Percentiles rank a stretch among this genome's conserved stretches.
phyloP scores from a whole-genome alignment of 2,888 invertebrate genomes.

The Ochropacha duplaris region DNA sequence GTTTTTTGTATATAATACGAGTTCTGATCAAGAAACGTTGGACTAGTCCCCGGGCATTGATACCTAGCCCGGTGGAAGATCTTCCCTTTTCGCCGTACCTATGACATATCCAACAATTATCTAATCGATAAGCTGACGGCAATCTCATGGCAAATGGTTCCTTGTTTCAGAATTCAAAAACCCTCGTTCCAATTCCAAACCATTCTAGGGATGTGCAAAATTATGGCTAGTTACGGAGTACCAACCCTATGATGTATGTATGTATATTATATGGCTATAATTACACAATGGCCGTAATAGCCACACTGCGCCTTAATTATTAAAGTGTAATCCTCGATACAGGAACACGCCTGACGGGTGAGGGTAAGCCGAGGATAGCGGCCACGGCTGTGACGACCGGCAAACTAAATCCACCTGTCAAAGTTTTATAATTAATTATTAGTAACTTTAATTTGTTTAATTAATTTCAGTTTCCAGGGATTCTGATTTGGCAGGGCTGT shows the following conservation, averaged over 20 bases:
- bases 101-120: too few species aligned
- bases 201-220: too few species aligned
- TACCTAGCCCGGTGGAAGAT: too few species aligned
- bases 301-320: slow-evolving; percentile 27
- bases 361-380: slow-evolving; percentile 22
- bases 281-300: background rate
- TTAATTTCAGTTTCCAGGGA: background rate
- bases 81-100: too few species aligned
- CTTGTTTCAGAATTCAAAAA: too few species aligned
- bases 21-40: too few species aligned
- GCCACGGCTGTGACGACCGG: slow-evolving; percentile 16
- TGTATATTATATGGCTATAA: background rate
- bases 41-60: too few species aligned
- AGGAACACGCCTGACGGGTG: slow-evolving; percentile 15
- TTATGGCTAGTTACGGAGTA: too few species aligned
- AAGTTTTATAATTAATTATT: slow-evolving; percentile 33
- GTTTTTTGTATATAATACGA: too few species aligned
- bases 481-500: background rate
- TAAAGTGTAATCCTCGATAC: slow-evolving; percentile 33
- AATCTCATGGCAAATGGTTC: too few species aligned
- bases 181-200: too few species aligned
- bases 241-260: background rate
- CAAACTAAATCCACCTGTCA: slow-evolving; percentile 25
- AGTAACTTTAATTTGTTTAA: slow-evolving; percentile 4
- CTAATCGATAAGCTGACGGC: too few species aligned